Base-by-base conservation (phyloP, 2,888 invertebrate species). In the Nowickia ferox region DNA sequence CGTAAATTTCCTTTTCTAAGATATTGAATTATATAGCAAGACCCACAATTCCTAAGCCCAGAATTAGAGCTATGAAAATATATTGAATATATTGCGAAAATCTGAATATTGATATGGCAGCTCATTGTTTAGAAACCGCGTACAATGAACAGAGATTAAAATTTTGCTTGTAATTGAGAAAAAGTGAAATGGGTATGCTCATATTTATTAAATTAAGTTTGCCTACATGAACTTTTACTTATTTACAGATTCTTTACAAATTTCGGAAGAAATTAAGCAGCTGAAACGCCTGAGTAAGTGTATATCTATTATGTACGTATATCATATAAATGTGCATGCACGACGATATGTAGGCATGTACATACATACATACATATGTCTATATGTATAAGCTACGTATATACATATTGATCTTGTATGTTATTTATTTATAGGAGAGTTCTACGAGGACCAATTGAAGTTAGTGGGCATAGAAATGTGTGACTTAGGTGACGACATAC, bases 361-460 rank as follows among this genome's bases (percentile, higher is more conserved):
- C 4, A n/a, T n/a, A n/a, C n/a, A n/a, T n/a, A n/a, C n/a, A n/a
- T n/a, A n/a, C n/a, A 4, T 30, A 30, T 30, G 30, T 2, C 30
- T 3, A 4, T 30, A 30, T 30, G 6, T 30, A 4, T 6, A 30
- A 6, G 30, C 11, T n/a, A 17, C 40, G 0, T 44, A 17, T 6
- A 40, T 48, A n/a, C 46, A 0, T 13, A 65, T 19, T 30, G 10
- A 17, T 44, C n/a, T 59, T 5, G n/a, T 22, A n/a, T 19, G 6
- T 22, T 42, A 13, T 40, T 66, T 76, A n/a, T 59, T 17, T 9
- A 1, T 30, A 92, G 92, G 89, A 9, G 89, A 90, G 40, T 90
- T 91, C 71, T 90, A 90, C 57, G 92, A 92, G 65, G 84, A 88
- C 9, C 90, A 90, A 44, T 72, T 92, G 8, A 91, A 91, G 71